Evolutionary conservation across 2,797 vertebrate species (phyloP).

Genomic region (Dryobates pubescens): DNA sequence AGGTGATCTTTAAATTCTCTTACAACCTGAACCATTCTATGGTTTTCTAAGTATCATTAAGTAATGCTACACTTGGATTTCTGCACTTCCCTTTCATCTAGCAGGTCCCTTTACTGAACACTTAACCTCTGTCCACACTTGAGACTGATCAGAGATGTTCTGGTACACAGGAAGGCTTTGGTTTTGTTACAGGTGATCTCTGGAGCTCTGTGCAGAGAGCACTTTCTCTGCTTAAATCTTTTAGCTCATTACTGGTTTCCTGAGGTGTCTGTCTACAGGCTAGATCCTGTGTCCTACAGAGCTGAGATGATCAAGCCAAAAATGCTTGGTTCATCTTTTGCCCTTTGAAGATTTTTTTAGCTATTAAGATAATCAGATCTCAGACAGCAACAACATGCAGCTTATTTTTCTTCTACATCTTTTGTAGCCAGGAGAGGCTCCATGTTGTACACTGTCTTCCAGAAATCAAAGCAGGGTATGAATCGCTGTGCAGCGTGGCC

Average conservation of each 20-base stretch:
- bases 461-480: neutral
- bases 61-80: neutral
- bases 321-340: neutral
- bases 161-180: neutral
- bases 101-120: neutral
- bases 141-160: neutral
- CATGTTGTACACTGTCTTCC: accelerated
- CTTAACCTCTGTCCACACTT: neutral
- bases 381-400: neutral
- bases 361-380: neutral
- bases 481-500: neutral
- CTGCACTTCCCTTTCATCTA: neutral
- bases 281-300: neutral
- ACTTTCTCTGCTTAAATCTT: neutral
- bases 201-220: neutral
- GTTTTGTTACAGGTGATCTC: neutral
- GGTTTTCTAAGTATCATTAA: neutral
- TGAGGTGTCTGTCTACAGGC: neutral
- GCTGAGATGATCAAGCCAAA: neutral
- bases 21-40: neutral
- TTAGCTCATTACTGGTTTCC: neutral
- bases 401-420: neutral
- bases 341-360: neutral
- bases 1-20: neutral
- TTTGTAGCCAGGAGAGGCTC: neutral